Conservation (phyloP, 2,888 invertebrate species). For the Argynnis bischoffii region DNA sequence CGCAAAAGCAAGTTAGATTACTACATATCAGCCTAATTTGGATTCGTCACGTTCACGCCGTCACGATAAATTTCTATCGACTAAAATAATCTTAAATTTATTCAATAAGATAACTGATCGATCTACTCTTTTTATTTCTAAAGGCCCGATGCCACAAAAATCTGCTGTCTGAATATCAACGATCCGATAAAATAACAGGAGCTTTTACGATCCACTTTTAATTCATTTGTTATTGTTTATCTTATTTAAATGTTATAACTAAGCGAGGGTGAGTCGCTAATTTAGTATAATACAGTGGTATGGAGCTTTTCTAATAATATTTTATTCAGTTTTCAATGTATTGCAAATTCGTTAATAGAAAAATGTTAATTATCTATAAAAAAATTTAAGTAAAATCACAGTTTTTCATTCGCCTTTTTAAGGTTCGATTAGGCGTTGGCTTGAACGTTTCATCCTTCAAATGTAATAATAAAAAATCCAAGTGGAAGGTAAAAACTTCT, state of each 20-base stretch:
- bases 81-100: conserved; percentile 26
- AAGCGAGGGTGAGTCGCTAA: no score
- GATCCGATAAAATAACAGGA: conserved; percentile 17
- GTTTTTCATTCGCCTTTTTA: no score
- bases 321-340: no score
- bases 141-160: conserved; percentile 19
- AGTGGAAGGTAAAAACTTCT: conserved; percentile 2
- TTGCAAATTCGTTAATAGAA: no score
- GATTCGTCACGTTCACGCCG: conserved; percentile 5
- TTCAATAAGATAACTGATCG: conserved; percentile 29
- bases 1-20: no score
- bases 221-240: not conserved
- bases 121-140: conserved; percentile 23
- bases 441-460: not conserved
- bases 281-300: no score
- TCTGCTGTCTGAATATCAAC: conserved; percentile 26
- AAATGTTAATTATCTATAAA: no score
- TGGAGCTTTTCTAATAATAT: no score
- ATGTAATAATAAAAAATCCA: not conserved
- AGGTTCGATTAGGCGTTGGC: not conserved
- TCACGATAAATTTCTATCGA: conserved; percentile 12
- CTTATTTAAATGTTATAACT: no score
- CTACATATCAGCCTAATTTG: not conserved
- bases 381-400: no score
- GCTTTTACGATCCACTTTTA: not conserved